Percentiles rank a stretch among this genome's conserved stretches.
Evolutionary conservation across 2,797 vertebrate genomes (phyloP).

Genomic region (Podarcis siculus): DNA sequence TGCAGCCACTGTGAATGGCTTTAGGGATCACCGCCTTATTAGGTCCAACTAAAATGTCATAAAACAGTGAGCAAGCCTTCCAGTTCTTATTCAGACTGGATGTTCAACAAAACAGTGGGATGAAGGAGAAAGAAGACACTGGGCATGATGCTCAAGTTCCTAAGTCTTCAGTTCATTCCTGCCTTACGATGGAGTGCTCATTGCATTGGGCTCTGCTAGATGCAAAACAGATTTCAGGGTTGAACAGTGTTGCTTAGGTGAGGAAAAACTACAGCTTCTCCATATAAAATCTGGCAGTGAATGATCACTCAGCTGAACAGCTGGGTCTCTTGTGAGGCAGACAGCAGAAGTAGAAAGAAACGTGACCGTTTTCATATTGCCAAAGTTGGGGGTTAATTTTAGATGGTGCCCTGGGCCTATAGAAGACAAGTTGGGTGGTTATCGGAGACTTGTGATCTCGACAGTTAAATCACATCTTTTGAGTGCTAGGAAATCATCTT

Average conservation of each 20-base stretch:
- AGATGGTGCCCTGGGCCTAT: not conserved
- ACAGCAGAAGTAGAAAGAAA: not conserved
- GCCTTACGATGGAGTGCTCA: not conserved
- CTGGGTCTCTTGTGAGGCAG: not conserved
- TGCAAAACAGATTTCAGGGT: not conserved
- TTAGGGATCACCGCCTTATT: not conserved
- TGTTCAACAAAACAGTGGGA: not conserved
- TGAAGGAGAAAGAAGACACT: not conserved
- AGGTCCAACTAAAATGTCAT: not conserved
- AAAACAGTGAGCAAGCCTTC: not conserved
- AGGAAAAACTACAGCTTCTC: not conserved
- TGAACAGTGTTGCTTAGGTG: not conserved
- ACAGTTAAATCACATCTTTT: not conserved
- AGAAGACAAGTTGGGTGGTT: not conserved
- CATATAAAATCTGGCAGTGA: not conserved
- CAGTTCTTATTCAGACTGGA: not conserved
- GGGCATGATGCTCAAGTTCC: not conserved
- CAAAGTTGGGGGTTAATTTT: not conserved
- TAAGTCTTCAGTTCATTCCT: not conserved
- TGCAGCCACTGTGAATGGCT: not conserved
- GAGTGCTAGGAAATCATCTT: not conserved
- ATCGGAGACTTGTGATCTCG: not conserved
- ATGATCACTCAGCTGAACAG: not conserved
- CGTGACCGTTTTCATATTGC: not conserved
- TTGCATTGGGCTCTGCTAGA: not conserved